Base-by-base conservation (phyloP, 2,888 invertebrate species). In the Mesoligia furuncula region DNA sequence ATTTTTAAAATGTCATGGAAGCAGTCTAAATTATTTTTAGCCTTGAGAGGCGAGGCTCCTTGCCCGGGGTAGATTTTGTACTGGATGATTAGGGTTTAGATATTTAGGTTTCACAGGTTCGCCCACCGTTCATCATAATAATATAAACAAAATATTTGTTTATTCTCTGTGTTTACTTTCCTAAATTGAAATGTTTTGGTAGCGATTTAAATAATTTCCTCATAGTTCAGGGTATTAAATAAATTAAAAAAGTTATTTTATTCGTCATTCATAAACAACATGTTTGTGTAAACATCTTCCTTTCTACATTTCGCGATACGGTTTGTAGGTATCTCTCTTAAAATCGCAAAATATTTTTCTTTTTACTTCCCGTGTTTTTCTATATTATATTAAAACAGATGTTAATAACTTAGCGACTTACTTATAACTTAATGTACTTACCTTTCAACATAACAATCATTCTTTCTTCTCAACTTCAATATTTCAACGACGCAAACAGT, bases 391-490 rank as follows among this genome's bases (percentile, higher is more conserved):
- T 66, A 54, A 36, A 45, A 27, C 20, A 61, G 11, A n/a, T 74
- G 42, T n/a, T 45, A 61, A 62, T 62, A 75, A 67, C 45, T 31
- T 54, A 67, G 8, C 27, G 9, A 31, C 48, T 31, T 65, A 48
- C 27, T 45, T 31, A 31, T 17, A n/a, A 75, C 59, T 81, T 75
- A 42, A 67, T 54, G 27, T n/a, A 64, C 27, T 51, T 59, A 36
- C 11, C 61, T 73, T 65, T 76, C 36, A 72, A 73, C 42, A n/a
- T 20, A 81, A 62, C 31, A 67, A 73, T 74, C 51, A 61, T 51
- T 54, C 31, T n/a, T 51, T 48, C 54, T 42, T 57, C 61, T n/a
- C 6, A 27, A 70, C 48, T 69, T 36, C 51, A 42, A 67, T 81
- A 84, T 72, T 64, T 68, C 51, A 79, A 64, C 20, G n/a, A 66